Evolutionary conservation across 2,888 invertebrate genomes (phyloP).

Genomic region (Callyntrura guangdongensis): DNA sequence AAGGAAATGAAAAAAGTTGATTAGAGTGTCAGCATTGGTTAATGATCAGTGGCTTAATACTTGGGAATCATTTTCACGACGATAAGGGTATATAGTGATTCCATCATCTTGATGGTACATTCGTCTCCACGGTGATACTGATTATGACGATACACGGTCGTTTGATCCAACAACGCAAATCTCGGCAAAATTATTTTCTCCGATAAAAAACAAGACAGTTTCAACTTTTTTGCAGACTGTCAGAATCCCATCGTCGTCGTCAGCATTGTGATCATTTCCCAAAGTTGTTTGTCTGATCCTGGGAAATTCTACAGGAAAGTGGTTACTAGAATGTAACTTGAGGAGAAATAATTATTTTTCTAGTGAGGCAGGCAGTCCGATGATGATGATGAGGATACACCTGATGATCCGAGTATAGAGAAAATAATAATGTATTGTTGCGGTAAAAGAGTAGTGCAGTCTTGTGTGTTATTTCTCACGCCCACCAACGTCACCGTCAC

Average conservation of each 20-base stretch:
- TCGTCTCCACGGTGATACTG: too few relatives aligned
- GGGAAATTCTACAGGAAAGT: not conserved
- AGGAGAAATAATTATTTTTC: constrained; percentile 40
- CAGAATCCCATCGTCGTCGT: not conserved
- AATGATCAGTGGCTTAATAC: too few relatives aligned
- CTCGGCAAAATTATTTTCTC: not conserved
- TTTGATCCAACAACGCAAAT: constrained; percentile 6
- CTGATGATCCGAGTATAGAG: not conserved
- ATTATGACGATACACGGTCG: not conserved
- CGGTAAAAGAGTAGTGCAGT: not conserved
- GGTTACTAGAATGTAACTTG: not conserved
- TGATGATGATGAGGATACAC: not conserved
- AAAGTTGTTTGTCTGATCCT: not conserved
- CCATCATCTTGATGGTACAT: too few relatives aligned
- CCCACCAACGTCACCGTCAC: constrained; percentile 5
- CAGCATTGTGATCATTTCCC: not conserved
- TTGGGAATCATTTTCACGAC: too few relatives aligned
- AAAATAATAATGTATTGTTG: too few relatives aligned
- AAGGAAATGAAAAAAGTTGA: too few relatives aligned
- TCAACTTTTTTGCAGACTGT: not conserved
- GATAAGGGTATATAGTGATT: too few relatives aligned
- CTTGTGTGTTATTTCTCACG: constrained; percentile 24
- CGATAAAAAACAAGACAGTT: not conserved
- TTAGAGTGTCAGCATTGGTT: too few relatives aligned
- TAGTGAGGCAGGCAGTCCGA: not conserved